A percentile compares a stretch with the other conserved stretches of the same genome.
Evolutionary conservation across 2,888 invertebrate genomes (phyloP).

Genomic region (Drosophila percnosoma): DNA sequence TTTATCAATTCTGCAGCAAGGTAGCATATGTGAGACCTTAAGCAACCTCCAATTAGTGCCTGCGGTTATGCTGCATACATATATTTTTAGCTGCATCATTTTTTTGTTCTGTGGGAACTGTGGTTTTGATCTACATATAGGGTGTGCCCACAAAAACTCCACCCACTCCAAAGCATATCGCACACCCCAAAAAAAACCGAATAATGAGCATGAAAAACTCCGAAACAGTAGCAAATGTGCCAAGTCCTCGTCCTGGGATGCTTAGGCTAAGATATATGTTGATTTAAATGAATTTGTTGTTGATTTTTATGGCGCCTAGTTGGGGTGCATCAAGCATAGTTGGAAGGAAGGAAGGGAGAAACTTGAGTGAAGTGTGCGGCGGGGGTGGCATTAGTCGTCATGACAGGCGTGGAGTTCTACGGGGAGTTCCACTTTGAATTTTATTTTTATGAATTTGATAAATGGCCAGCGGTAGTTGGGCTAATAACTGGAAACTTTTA

Average conservation of each 20-base stretch:
- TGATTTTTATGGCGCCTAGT: conserved; percentile 76
- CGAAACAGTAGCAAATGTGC: conserved; percentile 75
- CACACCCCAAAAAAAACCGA: conserved; percentile 14
- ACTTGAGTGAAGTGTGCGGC: conserved; percentile 60
- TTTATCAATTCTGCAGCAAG: conserved; percentile 65
- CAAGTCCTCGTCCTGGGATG: conserved; percentile 24
- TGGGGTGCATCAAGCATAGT: conserved; percentile 15
- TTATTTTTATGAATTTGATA: conserved; percentile 77
- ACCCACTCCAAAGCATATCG: conserved; percentile 17
- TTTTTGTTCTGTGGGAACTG: conserved; percentile 66
- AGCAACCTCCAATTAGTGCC: conserved; percentile 77
- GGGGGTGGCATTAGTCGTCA: conserved; percentile 60
- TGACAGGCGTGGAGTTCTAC: conserved; percentile 45
- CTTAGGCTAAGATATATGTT: conserved; percentile 69
- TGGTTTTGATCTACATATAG: conserved; percentile 46
- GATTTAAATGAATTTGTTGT: conserved; percentile 78
- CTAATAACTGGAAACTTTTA: conserved; percentile 66
- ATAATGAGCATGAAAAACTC: conserved; percentile 69
- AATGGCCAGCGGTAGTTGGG: conserved; percentile 62
- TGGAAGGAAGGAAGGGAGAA: conserved; percentile 14
- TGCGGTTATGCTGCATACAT: conserved; percentile 37
- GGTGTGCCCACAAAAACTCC: conserved; percentile 50
- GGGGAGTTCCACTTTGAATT: conserved; percentile 24
- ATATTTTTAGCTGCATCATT: conserved; percentile 61
- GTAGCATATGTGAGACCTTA: conserved; percentile 71